These are phyloP conservation scores for Drosophila sp. DNA, from an alignment of 1,140 invertebrate species.

Conservation along the genomic window DNA sequence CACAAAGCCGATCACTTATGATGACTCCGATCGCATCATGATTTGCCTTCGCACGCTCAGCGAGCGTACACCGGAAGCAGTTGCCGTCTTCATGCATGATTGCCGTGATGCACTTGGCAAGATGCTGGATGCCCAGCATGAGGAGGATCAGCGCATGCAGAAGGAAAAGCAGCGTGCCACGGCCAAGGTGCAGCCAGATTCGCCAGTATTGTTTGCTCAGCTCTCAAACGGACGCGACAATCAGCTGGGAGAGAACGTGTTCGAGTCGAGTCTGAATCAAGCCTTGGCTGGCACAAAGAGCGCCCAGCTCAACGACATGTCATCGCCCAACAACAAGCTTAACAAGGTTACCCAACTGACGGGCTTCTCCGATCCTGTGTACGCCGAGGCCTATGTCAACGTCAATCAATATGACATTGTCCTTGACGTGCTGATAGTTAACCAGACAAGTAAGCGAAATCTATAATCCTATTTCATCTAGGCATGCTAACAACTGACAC, in stretches of 20 bases:
- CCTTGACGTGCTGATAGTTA: constrained; percentile 98
- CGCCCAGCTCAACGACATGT: constrained; percentile 85
- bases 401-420: constrained; percentile 99
- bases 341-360: constrained; percentile 99
- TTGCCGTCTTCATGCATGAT: constrained; percentile 91
- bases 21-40: constrained; percentile 96
- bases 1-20: constrained; percentile 94
- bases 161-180: constrained; percentile 89
- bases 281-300: constrained; percentile 90
- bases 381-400: constrained; percentile 99
- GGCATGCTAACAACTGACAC: neutral
- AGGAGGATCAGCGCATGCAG: constrained; percentile 84
- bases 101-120: constrained; percentile 93
- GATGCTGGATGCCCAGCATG: constrained; percentile 94
- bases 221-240: constrained; percentile 89
- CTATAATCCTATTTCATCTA: neutral
- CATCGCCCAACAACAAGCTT: constrained; percentile 87
- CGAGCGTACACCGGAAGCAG: constrained; percentile 89
- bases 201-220: constrained; percentile 94
- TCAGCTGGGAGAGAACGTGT: constrained; percentile 95
- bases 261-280: constrained; percentile 97
- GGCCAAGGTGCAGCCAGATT: constrained; percentile 92
- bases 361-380: constrained; percentile 99
- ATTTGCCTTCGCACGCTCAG: constrained; percentile 93
- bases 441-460: constrained; percentile 93